phyloP scores from a whole-genome alignment of 2,797 vertebrate species.

The Echeneis naucrates region DNA sequence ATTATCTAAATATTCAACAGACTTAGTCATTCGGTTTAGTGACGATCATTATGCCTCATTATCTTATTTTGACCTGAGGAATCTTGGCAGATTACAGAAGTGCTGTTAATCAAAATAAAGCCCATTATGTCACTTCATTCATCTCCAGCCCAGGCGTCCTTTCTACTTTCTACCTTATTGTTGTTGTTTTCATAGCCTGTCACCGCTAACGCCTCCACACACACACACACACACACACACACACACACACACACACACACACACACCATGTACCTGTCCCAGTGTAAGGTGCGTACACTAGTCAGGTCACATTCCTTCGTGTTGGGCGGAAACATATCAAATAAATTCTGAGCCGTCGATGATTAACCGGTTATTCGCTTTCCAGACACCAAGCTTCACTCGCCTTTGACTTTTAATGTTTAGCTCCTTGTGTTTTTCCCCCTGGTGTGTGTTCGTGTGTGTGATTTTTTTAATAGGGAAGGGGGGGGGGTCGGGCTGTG shows the following conservation, averaged over 20 bases:
- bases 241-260: not conserved
- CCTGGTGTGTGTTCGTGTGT: not conserved
- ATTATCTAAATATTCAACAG: too few species aligned
- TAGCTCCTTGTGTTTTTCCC: not conserved
- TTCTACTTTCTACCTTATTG: not conserved
- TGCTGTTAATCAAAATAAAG: too few species aligned
- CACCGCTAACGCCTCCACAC: not conserved
- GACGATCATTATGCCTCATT: too few species aligned
- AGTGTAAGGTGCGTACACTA: constrained; percentile 53
- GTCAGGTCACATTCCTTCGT: constrained; percentile 64
- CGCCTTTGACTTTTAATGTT: too few species aligned
- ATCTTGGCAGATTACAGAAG: too few species aligned
- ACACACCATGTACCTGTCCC: constrained; percentile 1
- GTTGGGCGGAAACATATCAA: constrained; percentile 42
- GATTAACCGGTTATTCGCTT: not conserved
- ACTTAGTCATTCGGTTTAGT: too few species aligned
- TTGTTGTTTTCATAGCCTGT: not conserved
- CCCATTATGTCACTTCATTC: too few species aligned
- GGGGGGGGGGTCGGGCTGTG: not conserved
- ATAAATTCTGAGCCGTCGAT: not conserved
- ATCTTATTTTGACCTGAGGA: too few species aligned
- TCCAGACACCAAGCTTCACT: accelerated
- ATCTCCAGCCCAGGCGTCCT: too few species aligned
- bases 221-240: not conserved
- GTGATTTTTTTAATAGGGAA: not conserved